Evolutionary conservation across 2,113 vertebrate genomes (phyloP), one percentile per base, ranked within the genome.

Genomic region (Callospermophilus lateralis): DNA sequence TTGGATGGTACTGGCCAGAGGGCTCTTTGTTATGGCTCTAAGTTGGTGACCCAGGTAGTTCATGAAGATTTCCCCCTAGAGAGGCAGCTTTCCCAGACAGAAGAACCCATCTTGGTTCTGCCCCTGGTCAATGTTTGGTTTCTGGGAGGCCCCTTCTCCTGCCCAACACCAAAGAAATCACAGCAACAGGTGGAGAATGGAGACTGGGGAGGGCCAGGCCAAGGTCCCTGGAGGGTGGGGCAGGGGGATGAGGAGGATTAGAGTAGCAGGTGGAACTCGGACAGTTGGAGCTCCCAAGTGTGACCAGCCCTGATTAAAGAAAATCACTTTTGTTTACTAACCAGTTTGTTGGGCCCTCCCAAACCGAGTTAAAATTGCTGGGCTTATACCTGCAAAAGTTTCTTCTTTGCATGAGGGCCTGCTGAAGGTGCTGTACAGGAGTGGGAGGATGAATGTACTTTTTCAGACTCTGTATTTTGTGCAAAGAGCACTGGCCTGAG

Each of bases 121-220:
- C 34, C 84, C 58, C 34, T 30, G n/a, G 87, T 16, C 93, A 77
- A 53, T 96, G 76, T 98, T 97, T 97, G 89, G 51, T 96, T 97
- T 97, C 91, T 55, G 74, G 95, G 93, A 96, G 95, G 95, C 63
- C 89, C 45, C 76, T 67, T 79, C 68, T 89, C 76, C 78, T 89
- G 39, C 58, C 93, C 74, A 93, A 48, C 28, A 90, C 94, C 85
- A 73, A 74, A 90, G 91, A 94, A 96, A 97, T 98, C 95, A 94
- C 89, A 87, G 96, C 89, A 93, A 95, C 97, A 97, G 97, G 94
- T 96, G 97, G 93, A 45, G 92, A 97, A 78, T 3, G 30, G 87
- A 73, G 83, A 17, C 0, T 48, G 53, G 45, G 63, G 51, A 93
- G 79, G 93, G 34, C 79, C 39, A 6, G 94, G 94, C 95, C 97